Base-by-base conservation (phyloP, 2,888 invertebrate species). In the Synanthedon andrenaeformis region DNA sequence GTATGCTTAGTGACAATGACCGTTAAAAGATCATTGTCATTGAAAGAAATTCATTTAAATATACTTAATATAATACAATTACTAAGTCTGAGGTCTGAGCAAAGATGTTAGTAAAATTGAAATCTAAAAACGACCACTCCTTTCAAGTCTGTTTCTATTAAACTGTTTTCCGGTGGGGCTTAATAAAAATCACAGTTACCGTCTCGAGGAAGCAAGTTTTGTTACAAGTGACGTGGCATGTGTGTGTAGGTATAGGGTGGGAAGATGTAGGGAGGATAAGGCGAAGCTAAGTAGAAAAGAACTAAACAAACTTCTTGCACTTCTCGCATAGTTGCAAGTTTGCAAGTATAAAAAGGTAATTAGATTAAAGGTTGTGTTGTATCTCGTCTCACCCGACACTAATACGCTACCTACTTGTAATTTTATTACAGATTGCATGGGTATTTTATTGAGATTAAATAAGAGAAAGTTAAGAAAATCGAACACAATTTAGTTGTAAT, bases 291-390 rank as follows among this genome's bases (percentile, higher is more conserved):
- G 68, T 66, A 67, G 65, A 62, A 70, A 69, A 73, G 67, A 74
- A 73, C 72, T 66, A 66, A 74, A 69, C 60, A 67, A 74, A 75
- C 70, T 68, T 72, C 69, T 74, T 74, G 69, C 73, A 70, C 67
- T 71, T 62, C 64, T 61, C 62, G 62, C 63, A 55, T 69, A 63
- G 69, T 72, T 65, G 65, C 67, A 70, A 78, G 75, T 78, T 80
- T 79, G 75, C 72, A 73, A 74, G 70, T 68, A 62, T 65, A 62
- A 62, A 13, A 63, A 72, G 74, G 76, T 82, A 83, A 84, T 82
- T 82, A 80, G 75, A 84, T 83, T 82, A 82, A 73, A 71, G 65
- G 70, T 66, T 69, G 64, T 67, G n/a, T 63, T 35, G 67, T 65
- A 65, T 64, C 62, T 63, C 63, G 64, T 57, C 61, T 56, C 63